These are phyloP conservation scores for Hemitrygon akajei DNA, from an alignment of 2,797 vertebrate species.

Conservation along the genomic window DNA sequence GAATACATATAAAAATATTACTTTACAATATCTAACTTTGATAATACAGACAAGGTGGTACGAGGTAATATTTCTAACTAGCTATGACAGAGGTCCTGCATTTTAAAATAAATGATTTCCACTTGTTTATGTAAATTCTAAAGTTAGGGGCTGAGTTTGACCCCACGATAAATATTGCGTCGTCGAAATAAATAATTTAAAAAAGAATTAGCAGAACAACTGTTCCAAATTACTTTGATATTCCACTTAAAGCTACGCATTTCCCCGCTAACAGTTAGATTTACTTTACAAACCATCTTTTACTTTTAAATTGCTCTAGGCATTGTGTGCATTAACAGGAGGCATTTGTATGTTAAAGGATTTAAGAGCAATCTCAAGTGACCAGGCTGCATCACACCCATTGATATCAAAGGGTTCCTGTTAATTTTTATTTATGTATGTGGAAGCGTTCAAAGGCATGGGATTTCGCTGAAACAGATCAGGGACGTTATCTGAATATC, in stretches of 20 bases:
- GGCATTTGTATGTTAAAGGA: conserved; percentile 34
- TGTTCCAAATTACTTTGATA: conserved; percentile 3
- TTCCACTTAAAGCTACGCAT: neutral
- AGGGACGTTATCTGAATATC: conserved; percentile 38
- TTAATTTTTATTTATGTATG: conserved; percentile 28
- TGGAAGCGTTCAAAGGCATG: conserved; percentile 33
- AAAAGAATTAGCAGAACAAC: neutral
- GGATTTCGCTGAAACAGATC: neutral
- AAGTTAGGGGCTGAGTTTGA: neutral
- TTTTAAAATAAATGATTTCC: neutral
- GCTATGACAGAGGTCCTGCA: neutral
- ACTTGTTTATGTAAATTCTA: neutral
- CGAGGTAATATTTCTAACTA: neutral
- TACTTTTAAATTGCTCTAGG: neutral
- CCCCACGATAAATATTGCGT: too few species aligned
- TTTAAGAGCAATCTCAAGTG: conserved; percentile 17
- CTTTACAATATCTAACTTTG: neutral
- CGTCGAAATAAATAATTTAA: neutral
- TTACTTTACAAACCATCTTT: neutral
- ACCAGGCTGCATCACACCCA: conserved; percentile 14
- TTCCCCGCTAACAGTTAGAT: neutral
- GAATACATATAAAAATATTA: neutral
- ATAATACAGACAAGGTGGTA: neutral
- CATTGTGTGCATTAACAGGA: conserved; percentile 25
- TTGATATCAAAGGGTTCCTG: conserved; percentile 27